These are phyloP conservation scores for Spodoptera frugiperda DNA, from an alignment of 1,140 invertebrate species.

Conservation along the genomic window DNA sequence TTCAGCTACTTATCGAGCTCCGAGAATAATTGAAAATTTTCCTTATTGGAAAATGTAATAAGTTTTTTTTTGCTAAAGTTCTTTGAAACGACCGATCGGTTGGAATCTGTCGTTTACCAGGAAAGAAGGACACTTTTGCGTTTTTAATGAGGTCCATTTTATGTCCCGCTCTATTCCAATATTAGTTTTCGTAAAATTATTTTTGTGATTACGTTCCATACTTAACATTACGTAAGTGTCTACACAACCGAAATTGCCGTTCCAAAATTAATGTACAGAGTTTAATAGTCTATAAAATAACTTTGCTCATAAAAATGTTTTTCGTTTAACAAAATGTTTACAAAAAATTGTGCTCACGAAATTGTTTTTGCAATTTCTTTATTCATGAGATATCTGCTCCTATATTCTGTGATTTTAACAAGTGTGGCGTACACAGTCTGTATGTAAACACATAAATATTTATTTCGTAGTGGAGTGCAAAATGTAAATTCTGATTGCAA, in stretches of 20 bases:
- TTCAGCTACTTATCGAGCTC: not conserved
- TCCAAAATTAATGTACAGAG: constrained; percentile 20
- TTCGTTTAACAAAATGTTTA: constrained; percentile 21
- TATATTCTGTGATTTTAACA: not conserved
- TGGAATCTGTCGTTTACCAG: too few species aligned
- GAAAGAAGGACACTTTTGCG: too few species aligned
- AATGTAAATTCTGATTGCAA: not conserved
- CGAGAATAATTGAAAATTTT: not conserved
- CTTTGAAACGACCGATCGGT: too few species aligned
- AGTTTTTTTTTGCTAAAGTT: not conserved
- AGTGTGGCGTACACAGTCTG: not conserved
- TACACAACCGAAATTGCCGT: constrained; percentile 1
- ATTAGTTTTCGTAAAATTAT: too few species aligned
- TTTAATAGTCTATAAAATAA: constrained; percentile 28
- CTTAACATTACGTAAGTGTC: not conserved
- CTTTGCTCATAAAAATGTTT: constrained; percentile 18
- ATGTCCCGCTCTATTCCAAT: too few species aligned
- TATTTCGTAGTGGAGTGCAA: not conserved
- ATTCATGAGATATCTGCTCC: not conserved
- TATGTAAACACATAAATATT: not conserved
- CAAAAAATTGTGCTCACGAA: constrained; percentile 16
- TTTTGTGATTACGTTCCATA: constrained; percentile 10
- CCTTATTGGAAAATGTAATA: not conserved
- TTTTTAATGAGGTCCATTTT: too few species aligned
- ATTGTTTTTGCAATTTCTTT: constrained; percentile 15